Evolutionary conservation across 1,140 invertebrate species (phyloP), one percentile per base, ranked within the genome.

Genomic region (Stenopsyche tienmushanensis): DNA sequence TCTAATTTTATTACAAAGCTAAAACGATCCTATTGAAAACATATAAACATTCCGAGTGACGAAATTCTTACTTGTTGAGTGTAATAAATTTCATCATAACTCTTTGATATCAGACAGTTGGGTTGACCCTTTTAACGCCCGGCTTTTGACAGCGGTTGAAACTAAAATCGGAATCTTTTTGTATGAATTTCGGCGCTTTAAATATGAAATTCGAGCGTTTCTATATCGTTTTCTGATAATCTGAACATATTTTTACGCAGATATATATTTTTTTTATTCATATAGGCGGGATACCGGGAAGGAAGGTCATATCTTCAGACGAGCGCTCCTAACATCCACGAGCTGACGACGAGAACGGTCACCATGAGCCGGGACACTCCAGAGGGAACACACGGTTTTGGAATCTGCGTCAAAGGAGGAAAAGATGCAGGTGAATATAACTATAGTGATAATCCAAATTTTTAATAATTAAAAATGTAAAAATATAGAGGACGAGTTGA

Each of bases 361-460:
- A 91, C 86, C 72, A 93, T 93, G 90, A 87, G 88, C 54, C 81
- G 90, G 53, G 90, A 90, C 74, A 83, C 83, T 54, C 85, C 88
- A 47, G 89, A 91, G 72, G 83, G 83, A 8, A 84, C 84, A 25
- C 90, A 91, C 76, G 91, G 91, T 54, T 93, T 93, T 77, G 91
- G 91, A 57, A 93, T 93, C 67, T 93, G 90, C 79, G 90, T 93
- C 72, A 93, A 93, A 78, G 91, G 91, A 72, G 91, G 91, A 53
- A 91, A 92, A 79, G 90, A 93, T 77, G 87, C 90, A 75, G 90
- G 90, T 92, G 41, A 9, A 26, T 8, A 18, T 47, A 20, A 47
- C 10, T 47, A n/a, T n/a, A 39, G 7, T 39, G n/a, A 39, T 39
- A 39, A 39, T 39, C 7, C 34, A 39, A 39, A 39, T 7, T 8